Evolutionary conservation across 2,888 invertebrate genomes (phyloP), one percentile per base, ranked within the genome.

Genomic region (Adelognathus sp.): DNA sequence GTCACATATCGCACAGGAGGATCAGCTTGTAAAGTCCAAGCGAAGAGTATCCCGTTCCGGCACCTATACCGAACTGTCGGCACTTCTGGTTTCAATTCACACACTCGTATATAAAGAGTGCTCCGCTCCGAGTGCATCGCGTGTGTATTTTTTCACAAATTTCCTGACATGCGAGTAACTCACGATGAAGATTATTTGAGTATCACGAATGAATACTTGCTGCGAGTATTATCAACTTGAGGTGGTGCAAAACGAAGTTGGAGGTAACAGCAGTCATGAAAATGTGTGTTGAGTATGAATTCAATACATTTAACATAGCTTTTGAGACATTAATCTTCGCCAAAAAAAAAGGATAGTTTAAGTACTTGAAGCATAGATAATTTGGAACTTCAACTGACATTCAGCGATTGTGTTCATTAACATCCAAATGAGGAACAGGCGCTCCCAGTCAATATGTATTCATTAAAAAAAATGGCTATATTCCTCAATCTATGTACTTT

Each of bases 11-110:
- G 41, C 39, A 14, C 14, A 18, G 14, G 29, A 14, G 16, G 29
- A 54, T 54, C 52, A 18, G 52, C 29, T n/a, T 29, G 52, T 27
- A 27, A 27, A 29, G 3, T 14, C 27, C 29, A 14, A n/a, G 27
- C 52, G 29, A 54, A 54, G n/a, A 6, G 29, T 27, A 54, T 44
- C 29, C 24, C 44, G 61, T 44, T 61, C 44, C 61, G 44, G 29
- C 27, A 44, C 44, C 41, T 60, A n/a, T n/a, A 46, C 39, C 24
- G 41, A 60, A 41, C 39, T 21, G 41, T 39, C 60, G 60, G 41
- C 60, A 60, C 60, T 39, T 41, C 41, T 7, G 14, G 27, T 60
- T 60, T 27, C 14, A 6, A 27, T 29, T 54, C 29, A 3, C 16
- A 2, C 9, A 54, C 29, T n/a, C 2, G 14, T 27, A 27, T 18